A percentile compares a stretch with the other conserved stretches of the same genome.
Conservation (phyloP, 2,888 invertebrate species). For the Dorcus hopei region DNA sequence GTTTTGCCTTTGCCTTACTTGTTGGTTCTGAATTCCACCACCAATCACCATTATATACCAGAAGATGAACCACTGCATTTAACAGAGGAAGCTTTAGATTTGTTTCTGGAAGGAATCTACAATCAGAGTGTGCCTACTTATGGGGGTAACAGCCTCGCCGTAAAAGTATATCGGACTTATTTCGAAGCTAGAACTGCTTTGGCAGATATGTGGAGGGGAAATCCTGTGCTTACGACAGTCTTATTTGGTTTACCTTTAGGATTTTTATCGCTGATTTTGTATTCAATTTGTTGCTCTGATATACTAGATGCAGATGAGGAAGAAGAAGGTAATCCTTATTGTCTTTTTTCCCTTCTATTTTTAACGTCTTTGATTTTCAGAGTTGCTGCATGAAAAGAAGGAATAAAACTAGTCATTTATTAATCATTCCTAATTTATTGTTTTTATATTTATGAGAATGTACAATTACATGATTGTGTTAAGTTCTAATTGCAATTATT, state of each 20-base stretch:
- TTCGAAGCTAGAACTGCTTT: constrained; percentile 81
- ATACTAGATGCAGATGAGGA: constrained; percentile 89
- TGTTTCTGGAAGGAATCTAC: constrained; percentile 73
- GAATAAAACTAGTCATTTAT: constrained; percentile 35
- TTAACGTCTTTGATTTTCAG: constrained; percentile 28
- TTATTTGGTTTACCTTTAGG: constrained; percentile 92
- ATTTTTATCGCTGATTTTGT: constrained; percentile 90
- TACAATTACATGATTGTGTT: not conserved
- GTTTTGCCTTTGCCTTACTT: constrained; percentile 79
- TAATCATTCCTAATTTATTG: not conserved
- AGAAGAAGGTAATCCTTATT: constrained; percentile 50
- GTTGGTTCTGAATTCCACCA: constrained; percentile 87
- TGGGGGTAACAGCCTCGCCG: constrained; percentile 79
- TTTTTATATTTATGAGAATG: not conserved
- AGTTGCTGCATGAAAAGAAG: constrained; percentile 49
- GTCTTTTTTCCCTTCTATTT: not conserved
- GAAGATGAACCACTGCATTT: constrained; percentile 78
- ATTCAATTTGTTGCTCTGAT: constrained; percentile 95
- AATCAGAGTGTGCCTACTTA: constrained; percentile 76
- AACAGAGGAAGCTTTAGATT: constrained; percentile 72
- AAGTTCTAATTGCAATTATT: not conserved
- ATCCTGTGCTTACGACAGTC: constrained; percentile 88
- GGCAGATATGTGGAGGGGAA: constrained; percentile 85
- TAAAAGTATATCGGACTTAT: constrained; percentile 73
- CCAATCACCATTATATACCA: constrained; percentile 89